phyloP scores from a whole-genome alignment of 2,797 vertebrate genomes.

The Mycteria americana region DNA sequence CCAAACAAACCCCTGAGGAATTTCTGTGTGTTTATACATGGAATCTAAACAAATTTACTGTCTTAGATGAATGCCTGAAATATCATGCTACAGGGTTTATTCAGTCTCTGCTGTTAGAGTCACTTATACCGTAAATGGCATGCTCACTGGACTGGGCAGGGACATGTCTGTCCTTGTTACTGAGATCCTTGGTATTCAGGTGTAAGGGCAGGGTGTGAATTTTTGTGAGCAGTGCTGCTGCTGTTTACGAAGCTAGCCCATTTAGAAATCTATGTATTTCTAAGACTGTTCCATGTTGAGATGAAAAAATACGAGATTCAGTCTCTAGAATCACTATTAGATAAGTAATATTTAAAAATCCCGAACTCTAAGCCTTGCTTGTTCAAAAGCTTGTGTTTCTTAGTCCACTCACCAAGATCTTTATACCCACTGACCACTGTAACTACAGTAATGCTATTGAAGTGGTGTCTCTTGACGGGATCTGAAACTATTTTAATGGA shows the following conservation, averaged over 20 bases:
- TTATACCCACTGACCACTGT: neutral
- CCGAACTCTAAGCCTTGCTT: neutral
- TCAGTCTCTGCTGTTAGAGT: neutral
- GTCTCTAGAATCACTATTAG: neutral
- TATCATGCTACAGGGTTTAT: neutral
- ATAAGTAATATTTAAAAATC: neutral
- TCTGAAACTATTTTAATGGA: neutral
- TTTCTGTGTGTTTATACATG: neutral
- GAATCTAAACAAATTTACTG: neutral
- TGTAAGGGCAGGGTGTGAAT: neutral
- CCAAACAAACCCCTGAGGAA: neutral
- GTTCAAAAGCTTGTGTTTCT: neutral
- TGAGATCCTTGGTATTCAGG: neutral
- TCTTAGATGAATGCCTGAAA: neutral
- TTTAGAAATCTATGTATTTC: neutral
- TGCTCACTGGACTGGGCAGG: too few species aligned
- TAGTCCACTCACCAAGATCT: rapidly evolving
- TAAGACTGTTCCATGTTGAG: neutral
- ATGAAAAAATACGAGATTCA: rapidly evolving
- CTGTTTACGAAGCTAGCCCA: neutral
- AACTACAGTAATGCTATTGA: neutral
- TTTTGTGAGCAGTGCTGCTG: neutral
- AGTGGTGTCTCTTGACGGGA: neutral
- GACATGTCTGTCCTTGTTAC: neutral
- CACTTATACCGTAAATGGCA: too few species aligned